phyloP scores from a whole-genome alignment of 92 coral and sea anemone genomes.

The Pocillopora grandis region DNA sequence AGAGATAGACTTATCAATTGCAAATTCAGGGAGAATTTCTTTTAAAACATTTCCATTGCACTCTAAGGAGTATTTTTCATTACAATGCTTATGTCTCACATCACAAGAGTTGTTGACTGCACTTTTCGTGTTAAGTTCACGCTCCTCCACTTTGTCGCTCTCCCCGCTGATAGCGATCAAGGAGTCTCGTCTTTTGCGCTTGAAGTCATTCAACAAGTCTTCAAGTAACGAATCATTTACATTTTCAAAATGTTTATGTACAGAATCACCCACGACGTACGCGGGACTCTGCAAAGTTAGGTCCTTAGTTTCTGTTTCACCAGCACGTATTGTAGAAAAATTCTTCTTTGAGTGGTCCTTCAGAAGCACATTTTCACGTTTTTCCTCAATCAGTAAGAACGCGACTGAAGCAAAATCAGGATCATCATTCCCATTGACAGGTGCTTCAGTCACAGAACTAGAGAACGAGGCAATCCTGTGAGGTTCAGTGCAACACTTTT shows the following conservation, averaged over 20 bases:
- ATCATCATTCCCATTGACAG: not conserved
- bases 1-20: not conserved
- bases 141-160: not conserved
- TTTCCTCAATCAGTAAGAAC: not conserved
- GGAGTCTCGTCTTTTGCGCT: slow-evolving; percentile 19
- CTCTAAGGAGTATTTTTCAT: not conserved
- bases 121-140: not conserved
- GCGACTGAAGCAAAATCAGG: not conserved
- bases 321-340: not conserved
- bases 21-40: not conserved
- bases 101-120: not conserved
- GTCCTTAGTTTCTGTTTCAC: not conserved
- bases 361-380: not conserved
- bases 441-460: not conserved
- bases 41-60: not conserved
- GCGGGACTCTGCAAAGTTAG: not conserved
- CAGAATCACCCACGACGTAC: not conserved
- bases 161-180: slow-evolving; percentile 6
- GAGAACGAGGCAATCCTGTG: not conserved
- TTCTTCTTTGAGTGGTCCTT: not conserved
- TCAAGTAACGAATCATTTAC: slow-evolving; percentile 33
- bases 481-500: not conserved
- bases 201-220: slow-evolving; percentile 39
- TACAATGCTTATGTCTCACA: not conserved
- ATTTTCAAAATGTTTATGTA: not conserved